Base-by-base conservation (phyloP, 2,113 vertebrate species). In the Nibea albiflora region DNA sequence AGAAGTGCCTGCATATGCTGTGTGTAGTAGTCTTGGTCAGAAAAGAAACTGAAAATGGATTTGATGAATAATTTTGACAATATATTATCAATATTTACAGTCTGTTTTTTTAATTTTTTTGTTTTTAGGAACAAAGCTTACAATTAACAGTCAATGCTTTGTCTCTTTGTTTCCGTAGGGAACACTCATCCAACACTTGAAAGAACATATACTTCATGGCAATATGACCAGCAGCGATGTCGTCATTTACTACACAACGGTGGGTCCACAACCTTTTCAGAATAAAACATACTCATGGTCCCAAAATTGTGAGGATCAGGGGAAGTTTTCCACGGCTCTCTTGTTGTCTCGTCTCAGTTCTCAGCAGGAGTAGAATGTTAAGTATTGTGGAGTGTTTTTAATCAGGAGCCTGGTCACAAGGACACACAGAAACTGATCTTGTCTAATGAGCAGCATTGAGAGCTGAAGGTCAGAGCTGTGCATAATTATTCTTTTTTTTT, bases 181-280 rank as follows among this genome's bases (percentile, higher is more conserved):
- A 2, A 97, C 97, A 0, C 94, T 99, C 63, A 96, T 99, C 79
- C 97, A 99, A 86, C 98, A 99, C 88, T 91, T 99, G 90, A 98
- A 98, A 90, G 98, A 99, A 44, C 97, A 99, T 80, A 20, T 98
- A 61, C 96, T 99, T 58, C 98, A 99, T 26, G 95, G 98, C 56
- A 96, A 98, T 92, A 95, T 96, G 96, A 94, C 80, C 81, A 95
- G 94, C 95, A 95, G 42, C 53, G 98, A 99, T 85, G 89, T 96
- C 89, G 95, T 99, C 84, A 94, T 99, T 77, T 99, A 96, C 90
- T 99, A 99, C 85, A 99, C 97, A 78, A 99, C 98, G 90, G 98
- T 96, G 94, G 85, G 96, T 85, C 56, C 19, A 28, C 11, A 66
- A 16, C 15, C n/a, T 35, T 61, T 75, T 64, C 6, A 15, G 46